Conservation (phyloP, 2,797 vertebrate species). For the Enteromius mattozi region DNA sequence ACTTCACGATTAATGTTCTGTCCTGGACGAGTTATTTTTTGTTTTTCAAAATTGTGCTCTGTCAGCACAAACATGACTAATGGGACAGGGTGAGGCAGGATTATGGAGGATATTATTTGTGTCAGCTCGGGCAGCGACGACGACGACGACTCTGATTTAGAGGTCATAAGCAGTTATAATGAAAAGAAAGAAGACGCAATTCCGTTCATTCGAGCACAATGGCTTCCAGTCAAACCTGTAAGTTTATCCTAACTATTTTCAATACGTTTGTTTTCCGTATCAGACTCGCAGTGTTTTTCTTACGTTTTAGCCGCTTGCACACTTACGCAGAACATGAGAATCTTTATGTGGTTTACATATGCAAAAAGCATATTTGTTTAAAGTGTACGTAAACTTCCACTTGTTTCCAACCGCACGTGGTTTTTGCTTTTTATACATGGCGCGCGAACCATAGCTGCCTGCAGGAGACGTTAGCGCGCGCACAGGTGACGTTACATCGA, state of each 20-base stretch:
- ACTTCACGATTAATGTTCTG: not conserved
- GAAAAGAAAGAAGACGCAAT: constrained; percentile 12
- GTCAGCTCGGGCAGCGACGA: constrained; percentile 73
- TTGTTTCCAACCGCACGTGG: not conserved
- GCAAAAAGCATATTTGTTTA: not conserved
- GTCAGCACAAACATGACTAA: not conserved
- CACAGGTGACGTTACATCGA: not conserved
- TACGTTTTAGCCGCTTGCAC: not conserved
- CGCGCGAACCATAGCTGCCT: not conserved
- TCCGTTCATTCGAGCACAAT: constrained; percentile 50
- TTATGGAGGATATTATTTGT: constrained; percentile 71
- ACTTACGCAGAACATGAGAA: not conserved
- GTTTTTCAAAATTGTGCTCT: not conserved
- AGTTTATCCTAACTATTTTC: constrained; percentile 36
- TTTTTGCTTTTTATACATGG: not conserved
- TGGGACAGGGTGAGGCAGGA: not conserved
- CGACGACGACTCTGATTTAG: constrained; percentile 73
- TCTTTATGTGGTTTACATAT: not conserved
- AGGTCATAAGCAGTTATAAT: constrained; percentile 65
- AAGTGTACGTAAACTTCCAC: no score
- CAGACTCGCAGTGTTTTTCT: not conserved
- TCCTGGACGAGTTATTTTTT: not conserved
- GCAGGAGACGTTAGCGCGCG: no score
- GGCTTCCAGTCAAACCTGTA: constrained; percentile 65
- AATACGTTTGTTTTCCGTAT: not conserved